Evolutionary conservation across 2,888 invertebrate genomes (phyloP).

Genomic region (Sminthurinus aureus): DNA sequence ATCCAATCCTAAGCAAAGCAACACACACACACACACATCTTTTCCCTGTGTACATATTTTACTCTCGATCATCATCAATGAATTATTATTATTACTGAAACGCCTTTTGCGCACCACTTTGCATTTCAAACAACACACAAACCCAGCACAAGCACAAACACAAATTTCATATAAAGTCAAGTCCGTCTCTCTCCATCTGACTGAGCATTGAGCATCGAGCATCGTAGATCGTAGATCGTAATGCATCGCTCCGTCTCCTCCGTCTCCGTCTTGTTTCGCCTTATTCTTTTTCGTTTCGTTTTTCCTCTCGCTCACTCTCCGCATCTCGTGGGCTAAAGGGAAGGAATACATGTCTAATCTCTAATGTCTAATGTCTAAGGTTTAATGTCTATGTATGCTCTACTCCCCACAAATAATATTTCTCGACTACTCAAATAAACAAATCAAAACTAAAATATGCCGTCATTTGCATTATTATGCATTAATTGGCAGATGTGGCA

Average conservation of each 20-base stretch:
- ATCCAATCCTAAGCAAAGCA: too few species aligned
- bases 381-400: neutral
- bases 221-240: too few species aligned
- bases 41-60: neutral
- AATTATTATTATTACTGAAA: constrained; percentile 41
- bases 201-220: too few species aligned
- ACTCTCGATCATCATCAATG: constrained; percentile 20
- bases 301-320: constrained; percentile 13
- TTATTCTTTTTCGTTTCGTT: neutral
- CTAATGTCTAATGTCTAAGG: too few species aligned
- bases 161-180: neutral
- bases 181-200: neutral
- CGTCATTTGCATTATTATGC: constrained; percentile 15
- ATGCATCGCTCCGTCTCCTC: neutral
- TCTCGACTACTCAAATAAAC: constrained; percentile 15
- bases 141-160: constrained; percentile 21
- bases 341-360: neutral
- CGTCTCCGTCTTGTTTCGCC: constrained; percentile 1
- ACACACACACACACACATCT: neutral
- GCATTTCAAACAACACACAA: constrained; percentile 33
- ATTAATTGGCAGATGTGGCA: neutral
- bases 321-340: neutral
- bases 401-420: neutral
- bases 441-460: constrained; percentile 22
- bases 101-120: constrained; percentile 31